These are phyloP conservation scores for Platichthys stellatus DNA, from an alignment of 2,113 vertebrate species.

Conservation along the genomic window DNA sequence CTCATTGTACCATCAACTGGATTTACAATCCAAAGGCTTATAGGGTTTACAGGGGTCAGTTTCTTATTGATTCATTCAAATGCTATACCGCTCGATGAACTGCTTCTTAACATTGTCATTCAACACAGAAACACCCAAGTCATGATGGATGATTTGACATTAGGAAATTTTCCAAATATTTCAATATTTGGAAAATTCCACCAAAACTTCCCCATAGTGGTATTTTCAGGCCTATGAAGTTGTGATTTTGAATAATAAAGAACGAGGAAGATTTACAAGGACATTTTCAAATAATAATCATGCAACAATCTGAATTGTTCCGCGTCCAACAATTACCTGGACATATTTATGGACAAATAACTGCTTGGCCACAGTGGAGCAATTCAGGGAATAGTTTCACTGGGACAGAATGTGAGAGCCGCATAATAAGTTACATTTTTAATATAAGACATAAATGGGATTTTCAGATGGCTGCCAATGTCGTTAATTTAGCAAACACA, in stretches of 20 bases:
- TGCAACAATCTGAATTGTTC: background rate
- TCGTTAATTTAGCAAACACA: constrained; percentile 47
- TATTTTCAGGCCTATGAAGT: no score
- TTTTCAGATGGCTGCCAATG: constrained; percentile 53
- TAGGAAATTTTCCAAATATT: no score
- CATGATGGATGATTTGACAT: no score
- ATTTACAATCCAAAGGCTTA: background rate
- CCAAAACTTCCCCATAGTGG: no score
- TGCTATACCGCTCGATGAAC: no score
- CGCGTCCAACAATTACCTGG: background rate
- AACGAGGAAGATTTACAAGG: no score
- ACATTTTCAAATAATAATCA: no score
- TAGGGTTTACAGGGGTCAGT: background rate
- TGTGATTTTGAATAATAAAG: no score
- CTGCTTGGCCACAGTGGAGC: constrained; percentile 15
- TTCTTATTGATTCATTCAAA: background rate
- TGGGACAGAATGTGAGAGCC: constrained; percentile 19
- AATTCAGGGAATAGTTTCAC: constrained; percentile 29
- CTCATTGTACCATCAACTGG: background rate
- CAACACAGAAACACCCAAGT: no score
- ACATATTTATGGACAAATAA: constrained; percentile 30
- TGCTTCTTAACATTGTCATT: no score
- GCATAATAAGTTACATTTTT: constrained; percentile 34
- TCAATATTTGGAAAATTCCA: no score
- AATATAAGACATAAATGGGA: constrained; percentile 41